Percentiles rank a stretch among this genome's conserved stretches.
Evolutionary conservation across 1,140 invertebrate species (phyloP).

Genomic region (Stegodyphus dumicola): DNA sequence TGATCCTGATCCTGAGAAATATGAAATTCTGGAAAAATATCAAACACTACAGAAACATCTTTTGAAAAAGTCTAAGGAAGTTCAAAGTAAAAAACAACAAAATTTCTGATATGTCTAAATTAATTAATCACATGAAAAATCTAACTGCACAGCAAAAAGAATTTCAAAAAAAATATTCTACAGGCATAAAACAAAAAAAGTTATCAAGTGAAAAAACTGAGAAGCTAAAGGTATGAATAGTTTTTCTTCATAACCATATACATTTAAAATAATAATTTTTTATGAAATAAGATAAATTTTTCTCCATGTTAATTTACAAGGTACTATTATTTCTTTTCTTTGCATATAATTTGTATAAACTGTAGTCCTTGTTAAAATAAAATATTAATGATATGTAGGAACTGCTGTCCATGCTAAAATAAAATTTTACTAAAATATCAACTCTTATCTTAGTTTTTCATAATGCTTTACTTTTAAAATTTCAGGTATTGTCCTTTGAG

Average conservation of each 20-base stretch:
- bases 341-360: too few relatives aligned
- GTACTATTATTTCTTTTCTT: too few relatives aligned
- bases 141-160: conserved; percentile 35
- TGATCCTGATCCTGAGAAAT: conserved; percentile 53
- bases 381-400: too few relatives aligned
- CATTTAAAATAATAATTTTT: too few relatives aligned
- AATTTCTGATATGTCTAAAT: conserved; percentile 37
- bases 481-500: conserved; percentile 46
- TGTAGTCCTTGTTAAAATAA: too few relatives aligned
- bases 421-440: too few relatives aligned
- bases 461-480: neutral
- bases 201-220: conserved; percentile 32
- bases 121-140: conserved; percentile 29
- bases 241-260: too few relatives aligned
- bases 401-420: too few relatives aligned
- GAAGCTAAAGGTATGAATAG: conserved; percentile 37
- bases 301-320: too few relatives aligned
- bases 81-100: conserved; percentile 35
- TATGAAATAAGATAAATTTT: too few relatives aligned
- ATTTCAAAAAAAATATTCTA: conserved; percentile 21
- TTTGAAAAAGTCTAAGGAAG: conserved; percentile 26
- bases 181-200: neutral
- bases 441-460: too few relatives aligned
- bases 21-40: conserved; percentile 45
- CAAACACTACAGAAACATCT: conserved; percentile 43